phyloP scores from a whole-genome alignment of 2,113 vertebrate genomes.

The Strix aluco region DNA sequence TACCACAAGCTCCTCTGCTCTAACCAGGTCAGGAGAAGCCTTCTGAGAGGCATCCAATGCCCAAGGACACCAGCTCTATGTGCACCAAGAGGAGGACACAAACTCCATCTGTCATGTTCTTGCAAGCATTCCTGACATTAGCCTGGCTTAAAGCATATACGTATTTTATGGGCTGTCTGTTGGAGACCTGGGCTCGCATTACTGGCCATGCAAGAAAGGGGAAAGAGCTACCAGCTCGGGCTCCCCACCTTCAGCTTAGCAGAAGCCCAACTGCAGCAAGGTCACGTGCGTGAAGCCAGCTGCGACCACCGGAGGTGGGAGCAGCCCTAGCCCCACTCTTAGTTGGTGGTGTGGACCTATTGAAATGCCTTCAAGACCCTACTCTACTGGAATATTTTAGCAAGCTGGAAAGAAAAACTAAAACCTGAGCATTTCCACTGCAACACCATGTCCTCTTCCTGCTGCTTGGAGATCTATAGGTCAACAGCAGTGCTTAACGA shows the following conservation, averaged over 20 bases:
- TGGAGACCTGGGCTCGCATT: neutral
- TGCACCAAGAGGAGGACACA: neutral
- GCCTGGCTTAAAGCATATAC: neutral
- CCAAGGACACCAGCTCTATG: neutral
- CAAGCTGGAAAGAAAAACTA: neutral
- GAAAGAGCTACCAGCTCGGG: neutral
- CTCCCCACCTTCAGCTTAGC: neutral
- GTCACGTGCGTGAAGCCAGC: neutral
- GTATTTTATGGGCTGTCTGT: neutral
- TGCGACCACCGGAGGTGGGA: accelerated
- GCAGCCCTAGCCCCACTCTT: neutral
- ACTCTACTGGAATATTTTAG: neutral
- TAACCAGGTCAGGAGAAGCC: neutral
- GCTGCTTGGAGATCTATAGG: neutral
- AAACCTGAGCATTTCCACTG: neutral
- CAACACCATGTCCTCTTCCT: neutral
- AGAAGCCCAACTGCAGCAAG: neutral
- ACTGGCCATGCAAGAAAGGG: neutral
- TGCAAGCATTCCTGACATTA: neutral
- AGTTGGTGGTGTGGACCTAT: accelerated
- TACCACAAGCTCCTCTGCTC: neutral
- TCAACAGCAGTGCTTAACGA: neutral
- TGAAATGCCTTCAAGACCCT: neutral
- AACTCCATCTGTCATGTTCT: neutral
- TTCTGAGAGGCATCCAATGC: accelerated